Evolutionary conservation across 2,888 invertebrate genomes (phyloP), one percentile per base, ranked within the genome.

Genomic region (Sinopyrophorus schimmeli): DNA sequence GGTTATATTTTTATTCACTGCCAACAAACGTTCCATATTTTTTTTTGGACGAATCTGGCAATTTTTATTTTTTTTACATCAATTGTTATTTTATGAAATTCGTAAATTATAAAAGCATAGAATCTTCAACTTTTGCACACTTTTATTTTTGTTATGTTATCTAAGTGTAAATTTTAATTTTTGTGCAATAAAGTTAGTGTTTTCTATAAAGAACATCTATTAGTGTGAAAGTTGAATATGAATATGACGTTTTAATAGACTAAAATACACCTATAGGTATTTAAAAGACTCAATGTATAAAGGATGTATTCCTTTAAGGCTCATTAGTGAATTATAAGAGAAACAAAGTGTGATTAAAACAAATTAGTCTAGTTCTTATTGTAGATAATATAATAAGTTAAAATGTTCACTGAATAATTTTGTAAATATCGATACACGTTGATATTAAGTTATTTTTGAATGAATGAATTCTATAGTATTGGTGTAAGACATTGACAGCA

Each of bases 341-440:
- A 59, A 70, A 68, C 66, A 62, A 72, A 70, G 71, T 72, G 71
- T 72, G 71, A 71, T 71, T 69, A 66, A 62, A 64, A 54, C 50
- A 56, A 59, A 49, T 28, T 65, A 66, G 58, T 52, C 37, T 61
- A 57, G 55, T 57, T 35, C 52, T 63, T 63, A 63, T 64, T 72
- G 70, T 71, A 71, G 61, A 71, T 71, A 71, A 47, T 55, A 61
- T 49, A 37, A 58, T 60, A 61, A 60, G 60, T 46, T 44, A 55
- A 49, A 56, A 58, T 60, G 54, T 65, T 65, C 62, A 64, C 62
- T 60, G 62, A 63, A 61, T 54, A 54, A 54, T 55, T 69, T 65
- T 71, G 68, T 68, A 70, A 67, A 71, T 70, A 70, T 62, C 55
- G 62, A 61, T 63, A 63, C 58, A 56, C 59, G 58, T 63, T 64